Evolutionary conservation across 2,113 vertebrate species (phyloP).

Genomic region (Semnopithecus entellus): DNA sequence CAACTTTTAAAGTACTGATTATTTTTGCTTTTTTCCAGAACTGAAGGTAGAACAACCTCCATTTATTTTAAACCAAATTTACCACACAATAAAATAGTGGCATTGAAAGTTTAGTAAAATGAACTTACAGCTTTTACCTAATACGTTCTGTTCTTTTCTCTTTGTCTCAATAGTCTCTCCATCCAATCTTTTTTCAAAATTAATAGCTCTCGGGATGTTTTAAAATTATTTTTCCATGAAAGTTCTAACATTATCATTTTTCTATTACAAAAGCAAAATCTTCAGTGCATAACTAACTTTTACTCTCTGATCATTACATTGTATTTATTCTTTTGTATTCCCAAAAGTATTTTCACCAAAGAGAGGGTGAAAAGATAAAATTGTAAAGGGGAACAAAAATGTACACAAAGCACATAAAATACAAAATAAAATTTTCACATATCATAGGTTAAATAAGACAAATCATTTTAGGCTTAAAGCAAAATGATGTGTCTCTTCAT

Average conservation of each 20-base stretch:
- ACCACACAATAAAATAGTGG: neutral
- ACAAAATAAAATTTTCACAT: neutral
- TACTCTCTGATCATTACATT: conserved; percentile 32
- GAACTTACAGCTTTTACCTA: neutral
- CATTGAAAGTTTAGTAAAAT: neutral
- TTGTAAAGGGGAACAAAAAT: conserved; percentile 13
- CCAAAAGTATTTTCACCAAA: conserved; percentile 39
- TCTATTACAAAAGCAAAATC: neutral
- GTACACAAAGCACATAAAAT: neutral
- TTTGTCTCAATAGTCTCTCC: neutral
- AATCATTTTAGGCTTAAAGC: neutral
- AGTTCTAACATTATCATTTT: neutral
- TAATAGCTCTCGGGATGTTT: neutral
- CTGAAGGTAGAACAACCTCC: neutral
- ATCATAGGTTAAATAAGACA: neutral
- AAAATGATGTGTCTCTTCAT: conserved; percentile 47
- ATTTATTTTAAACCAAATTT: neutral
- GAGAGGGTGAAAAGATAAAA: neutral
- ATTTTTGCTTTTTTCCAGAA: neutral
- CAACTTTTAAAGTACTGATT: neutral
- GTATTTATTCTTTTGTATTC: neutral
- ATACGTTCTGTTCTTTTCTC: neutral
- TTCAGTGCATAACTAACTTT: neutral
- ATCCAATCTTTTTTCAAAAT: neutral
- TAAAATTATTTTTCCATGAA: conserved; percentile 30